A percentile compares a stretch with the other conserved stretches of the same genome.
These are phyloP conservation scores for Himalopsyche tibetana DNA, from an alignment of 2,888 invertebrate genomes.

Conservation along the genomic window DNA sequence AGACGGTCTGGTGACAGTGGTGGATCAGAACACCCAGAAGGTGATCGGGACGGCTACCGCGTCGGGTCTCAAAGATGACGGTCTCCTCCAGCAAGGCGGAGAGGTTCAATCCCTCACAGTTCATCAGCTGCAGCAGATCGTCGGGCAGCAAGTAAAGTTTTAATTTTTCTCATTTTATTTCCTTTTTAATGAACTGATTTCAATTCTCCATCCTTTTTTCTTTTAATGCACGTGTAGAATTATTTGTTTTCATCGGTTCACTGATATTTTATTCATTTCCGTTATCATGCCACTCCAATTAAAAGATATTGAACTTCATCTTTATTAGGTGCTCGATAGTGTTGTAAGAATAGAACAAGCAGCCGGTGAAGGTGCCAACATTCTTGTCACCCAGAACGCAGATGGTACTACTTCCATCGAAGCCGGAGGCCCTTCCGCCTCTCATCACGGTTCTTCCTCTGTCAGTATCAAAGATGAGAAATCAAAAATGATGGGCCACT, in stretches of 20 bases:
- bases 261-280: too few relatives aligned
- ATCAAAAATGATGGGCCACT: conserved; percentile 70
- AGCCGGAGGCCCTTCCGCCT: conserved; percentile 69
- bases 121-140: conserved; percentile 78
- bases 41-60: conserved; percentile 70
- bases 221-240: too few relatives aligned
- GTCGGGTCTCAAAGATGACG: conserved; percentile 70
- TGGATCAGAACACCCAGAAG: conserved; percentile 72
- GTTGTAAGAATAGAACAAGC: conserved; percentile 76
- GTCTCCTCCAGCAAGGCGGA: conserved; percentile 73
- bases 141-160: conserved; percentile 78
- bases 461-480: conserved; percentile 80
- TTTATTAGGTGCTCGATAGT: conserved; percentile 74
- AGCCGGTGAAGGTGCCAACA: conserved; percentile 76
- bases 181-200: not conserved
- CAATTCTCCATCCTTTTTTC: not conserved
- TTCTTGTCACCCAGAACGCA: conserved; percentile 75
- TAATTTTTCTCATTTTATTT: conserved; percentile 45
- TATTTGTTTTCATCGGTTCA: too few relatives aligned
- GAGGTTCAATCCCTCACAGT: conserved; percentile 76
- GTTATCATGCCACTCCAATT: too few relatives aligned
- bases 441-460: conserved; percentile 54
- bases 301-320: too few relatives aligned
- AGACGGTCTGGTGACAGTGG: conserved; percentile 77
- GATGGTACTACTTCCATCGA: conserved; percentile 77